Evolutionary conservation across 2,113 vertebrate genomes (phyloP), one percentile per base, ranked within the genome.

Genomic region (Platichthys flesus): DNA sequence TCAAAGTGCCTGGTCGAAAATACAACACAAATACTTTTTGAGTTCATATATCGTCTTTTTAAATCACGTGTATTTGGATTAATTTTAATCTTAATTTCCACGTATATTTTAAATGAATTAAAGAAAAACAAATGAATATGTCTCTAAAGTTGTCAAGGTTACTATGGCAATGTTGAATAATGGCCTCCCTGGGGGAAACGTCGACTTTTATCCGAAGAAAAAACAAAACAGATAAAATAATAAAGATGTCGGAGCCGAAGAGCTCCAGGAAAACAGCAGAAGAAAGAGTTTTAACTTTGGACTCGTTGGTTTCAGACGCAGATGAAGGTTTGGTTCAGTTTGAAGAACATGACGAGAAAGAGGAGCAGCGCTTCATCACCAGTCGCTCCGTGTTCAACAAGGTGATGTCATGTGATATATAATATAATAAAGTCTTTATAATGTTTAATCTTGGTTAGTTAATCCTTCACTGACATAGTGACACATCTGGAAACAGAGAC

Each of bases 371-470:
- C 56, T 93, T 84, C 24, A 9, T 86, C 49, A 85, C 92, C 62
- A 90, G 93, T 83, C 86, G 74, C 74, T 88, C 86, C 0, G 93
- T 71, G 0, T 96, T 96, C 75, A 86, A 87, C 24, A 55, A 81
- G 82, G 66, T 68, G 31, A 24, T 4, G 6, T 4, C 16, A 24
- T 15, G 18, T 4, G 20, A 13, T 23, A 9, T 42, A 42, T 37
- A 37, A 8, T 37, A 9, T 37, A 37, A 37, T 37, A 37, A 37
- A 37, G 5, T 37, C 7, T 37, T 42, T 42, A 42, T 42, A 42
- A 12, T 42, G 12, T 42, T 42, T 42, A 13, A 42, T 42, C 40
- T 0, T 42, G 10, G 40, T 42, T 3, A 13, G 40, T 13, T 13
- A 42, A 42, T 42, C 40, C 2, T 42, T 42, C 40, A 42, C 40